Evolutionary conservation across 2,113 vertebrate genomes (phyloP).

Genomic region (Microcebus jonahi): DNA sequence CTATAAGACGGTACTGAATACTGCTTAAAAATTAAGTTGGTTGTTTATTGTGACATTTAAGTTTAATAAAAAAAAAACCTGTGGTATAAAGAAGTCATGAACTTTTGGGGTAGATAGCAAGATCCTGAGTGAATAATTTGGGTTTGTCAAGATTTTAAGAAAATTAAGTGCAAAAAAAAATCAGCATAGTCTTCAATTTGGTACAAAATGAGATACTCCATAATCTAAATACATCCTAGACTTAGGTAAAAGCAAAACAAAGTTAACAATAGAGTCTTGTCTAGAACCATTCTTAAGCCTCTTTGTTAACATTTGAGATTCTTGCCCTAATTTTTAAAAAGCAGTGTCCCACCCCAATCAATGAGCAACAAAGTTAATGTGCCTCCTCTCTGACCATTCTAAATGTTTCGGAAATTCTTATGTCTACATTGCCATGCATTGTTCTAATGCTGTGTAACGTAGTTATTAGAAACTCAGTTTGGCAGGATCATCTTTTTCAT

Average conservation of each 20-base stretch:
- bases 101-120: background rate
- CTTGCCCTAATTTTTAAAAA: conserved; percentile 15
- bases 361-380: background rate
- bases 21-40: background rate
- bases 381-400: background rate
- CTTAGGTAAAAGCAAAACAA: conserved; percentile 26
- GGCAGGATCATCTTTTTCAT: background rate
- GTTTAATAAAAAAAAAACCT: conserved; percentile 43
- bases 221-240: conserved; percentile 15
- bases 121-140: background rate
- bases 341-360: background rate
- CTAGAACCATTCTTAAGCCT: background rate
- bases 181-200: background rate
- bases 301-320: conserved; percentile 1
- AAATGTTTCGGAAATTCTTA: background rate
- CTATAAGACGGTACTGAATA: background rate
- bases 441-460: background rate
- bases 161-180: background rate
- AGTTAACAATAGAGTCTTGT: background rate
- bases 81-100: background rate
- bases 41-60: background rate
- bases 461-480: background rate
- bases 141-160: background rate
- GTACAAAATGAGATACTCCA: conserved; percentile 10
- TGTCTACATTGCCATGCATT: background rate